Evolutionary conservation across 1,140 invertebrate species (phyloP).

Genomic region (Eumaeus atala): DNA sequence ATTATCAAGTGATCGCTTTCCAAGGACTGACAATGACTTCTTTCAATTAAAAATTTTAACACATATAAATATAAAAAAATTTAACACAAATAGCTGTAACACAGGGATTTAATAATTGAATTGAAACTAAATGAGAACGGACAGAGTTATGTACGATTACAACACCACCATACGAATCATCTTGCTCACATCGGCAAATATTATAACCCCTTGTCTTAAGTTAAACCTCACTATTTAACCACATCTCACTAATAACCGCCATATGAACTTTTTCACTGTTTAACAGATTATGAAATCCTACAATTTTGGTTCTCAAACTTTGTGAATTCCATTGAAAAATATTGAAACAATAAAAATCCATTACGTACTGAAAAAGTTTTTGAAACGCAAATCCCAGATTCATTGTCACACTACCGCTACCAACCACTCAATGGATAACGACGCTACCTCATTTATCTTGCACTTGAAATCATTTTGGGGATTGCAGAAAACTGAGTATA

Average conservation of each 20-base stretch:
- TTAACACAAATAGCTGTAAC: slow-evolving; percentile 15
- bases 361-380: slow-evolving; percentile 11
- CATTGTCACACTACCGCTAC: too few species aligned
- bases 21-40: too few species aligned
- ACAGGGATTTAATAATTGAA: slow-evolving; percentile 5
- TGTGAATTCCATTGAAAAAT: slow-evolving; percentile 26
- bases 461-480: too few species aligned
- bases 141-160: slow-evolving; percentile 20
- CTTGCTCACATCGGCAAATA: slow-evolving; percentile 16
- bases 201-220: slow-evolving; percentile 18
- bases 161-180: slow-evolving; percentile 18
- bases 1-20: too few species aligned
- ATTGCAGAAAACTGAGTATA: too few species aligned
- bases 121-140: slow-evolving; percentile 5
- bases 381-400: too few species aligned
- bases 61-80: too few species aligned
- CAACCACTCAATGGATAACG: too few species aligned
- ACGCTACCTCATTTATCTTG: too few species aligned
- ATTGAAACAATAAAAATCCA: slow-evolving; percentile 18
- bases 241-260: slow-evolving; percentile 20
- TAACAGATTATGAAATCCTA: slow-evolving; percentile 19
- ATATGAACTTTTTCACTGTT: slow-evolving; percentile 24
- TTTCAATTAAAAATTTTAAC: too few species aligned
- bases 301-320: slow-evolving; percentile 20
- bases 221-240: slow-evolving; percentile 15